Base-by-base conservation (phyloP, 2,113 vertebrate genomes). In the Lophius piscatorius region DNA sequence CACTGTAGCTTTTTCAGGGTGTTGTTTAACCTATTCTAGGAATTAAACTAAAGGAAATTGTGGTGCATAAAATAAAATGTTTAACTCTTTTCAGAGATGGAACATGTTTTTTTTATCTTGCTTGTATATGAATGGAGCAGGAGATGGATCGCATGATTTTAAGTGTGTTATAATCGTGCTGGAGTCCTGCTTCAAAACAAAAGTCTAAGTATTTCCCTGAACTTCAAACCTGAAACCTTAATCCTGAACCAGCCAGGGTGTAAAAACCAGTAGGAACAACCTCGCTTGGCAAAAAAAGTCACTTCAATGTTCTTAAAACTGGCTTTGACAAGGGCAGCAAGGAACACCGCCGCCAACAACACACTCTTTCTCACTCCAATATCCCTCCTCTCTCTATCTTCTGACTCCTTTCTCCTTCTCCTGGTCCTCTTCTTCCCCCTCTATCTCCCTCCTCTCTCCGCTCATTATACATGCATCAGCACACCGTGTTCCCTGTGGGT, bases 401-500 rank as follows among this genome's bases (percentile, higher is more conserved):
- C 60, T 13, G 55, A 44, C 26, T 33, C 58, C 36, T 28, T 54
- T 55, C 33, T 33, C 24, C 36, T 26, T 23, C 16, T 9, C 14
- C 21, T 56, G n/a, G 31, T 21, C 24, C 4, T 9, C 17, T 47
- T 24, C 45, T 21, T 51, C 51, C 28, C 9, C 35, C 16, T 13
- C 24, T 66, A 23, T 20, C 46, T 74, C 57, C 24, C 38, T 68
- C 60, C 49, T 62, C 56, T 46, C 54, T 73, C 29, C 4, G 23
- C 78, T 91, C 90, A 93, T 94, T 93, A 91, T 87, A 87, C 89
- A 95, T 95, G 93, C 92, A 80, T 76, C 83, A 88, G 89, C 83
- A 86, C 89, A 90, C 91, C 89, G 91, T 87, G 86, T 87, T 87
- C 87, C 91, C 91, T 62, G 67, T 74, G 82, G 91, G 89, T 92